phyloP scores from a whole-genome alignment of 2,888 invertebrate species.

The Microchrysa polita region DNA sequence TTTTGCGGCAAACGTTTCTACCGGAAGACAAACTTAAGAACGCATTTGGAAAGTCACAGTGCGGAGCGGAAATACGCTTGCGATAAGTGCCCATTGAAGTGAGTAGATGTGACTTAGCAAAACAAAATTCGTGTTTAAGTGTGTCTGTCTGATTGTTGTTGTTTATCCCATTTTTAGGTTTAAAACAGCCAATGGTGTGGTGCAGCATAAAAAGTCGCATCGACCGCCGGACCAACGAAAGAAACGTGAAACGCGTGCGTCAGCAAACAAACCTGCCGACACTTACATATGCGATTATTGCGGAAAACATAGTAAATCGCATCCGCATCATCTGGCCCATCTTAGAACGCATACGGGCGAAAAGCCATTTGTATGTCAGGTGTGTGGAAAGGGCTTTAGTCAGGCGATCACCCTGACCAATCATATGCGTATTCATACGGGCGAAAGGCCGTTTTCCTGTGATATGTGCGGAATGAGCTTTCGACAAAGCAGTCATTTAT shows the following conservation, averaged over 20 bases:
- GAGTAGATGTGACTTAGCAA: slow-evolving; percentile 6
- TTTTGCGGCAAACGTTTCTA: slow-evolving; percentile 44
- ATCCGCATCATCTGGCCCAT: slow-evolving; percentile 27
- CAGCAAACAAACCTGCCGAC: slow-evolving; percentile 47
- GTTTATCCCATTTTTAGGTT: slow-evolving; percentile 41
- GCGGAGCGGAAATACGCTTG: slow-evolving; percentile 43
- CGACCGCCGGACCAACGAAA: slow-evolving; percentile 45
- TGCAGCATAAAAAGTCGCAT: slow-evolving; percentile 48
- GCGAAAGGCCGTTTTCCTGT: slow-evolving; percentile 10
- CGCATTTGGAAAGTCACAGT: slow-evolving; percentile 46
- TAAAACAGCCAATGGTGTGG: slow-evolving; percentile 48
- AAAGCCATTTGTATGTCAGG: not conserved
- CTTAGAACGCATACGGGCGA: slow-evolving; percentile 12
- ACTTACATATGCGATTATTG: slow-evolving; percentile 44
- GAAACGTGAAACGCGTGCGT: slow-evolving; percentile 45
- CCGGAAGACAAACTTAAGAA: slow-evolving; percentile 35
- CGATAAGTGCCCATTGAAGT: slow-evolving; percentile 46
- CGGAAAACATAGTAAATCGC: slow-evolving; percentile 45
- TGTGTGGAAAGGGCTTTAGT: slow-evolving; percentile 9
- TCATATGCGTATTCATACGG: slow-evolving; percentile 15
- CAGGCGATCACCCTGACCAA: not conserved
- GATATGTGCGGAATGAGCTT: slow-evolving; percentile 20
- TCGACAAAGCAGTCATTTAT: slow-evolving; percentile 1
- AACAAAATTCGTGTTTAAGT: too few species aligned
- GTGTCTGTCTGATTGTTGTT: too few species aligned